phyloP scores from a whole-genome alignment of 92 coral and sea anemone species.

The Pocillopora grandis region DNA sequence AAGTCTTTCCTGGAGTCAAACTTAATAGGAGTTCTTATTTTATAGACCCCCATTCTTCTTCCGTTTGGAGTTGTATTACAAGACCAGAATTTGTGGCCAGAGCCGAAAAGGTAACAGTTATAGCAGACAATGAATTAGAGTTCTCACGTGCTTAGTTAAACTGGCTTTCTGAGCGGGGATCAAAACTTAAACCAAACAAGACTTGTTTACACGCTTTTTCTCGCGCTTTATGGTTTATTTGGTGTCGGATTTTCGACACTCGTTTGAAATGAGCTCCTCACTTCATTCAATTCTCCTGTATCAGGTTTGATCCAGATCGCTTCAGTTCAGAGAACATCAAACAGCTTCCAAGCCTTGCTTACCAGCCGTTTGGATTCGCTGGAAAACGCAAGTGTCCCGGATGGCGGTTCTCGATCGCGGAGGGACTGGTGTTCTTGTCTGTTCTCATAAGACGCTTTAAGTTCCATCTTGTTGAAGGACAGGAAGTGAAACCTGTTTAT shows the following conservation, averaged over 20 bases:
- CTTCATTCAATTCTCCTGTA: neutral
- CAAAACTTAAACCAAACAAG: no score
- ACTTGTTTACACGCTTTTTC: no score
- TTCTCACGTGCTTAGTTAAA: no score
- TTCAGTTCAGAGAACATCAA: slow-evolving; percentile 78
- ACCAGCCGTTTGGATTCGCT: slow-evolving; percentile 98
- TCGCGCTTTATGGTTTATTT: neutral
- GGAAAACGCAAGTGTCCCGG: slow-evolving; percentile 98
- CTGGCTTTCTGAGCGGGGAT: no score
- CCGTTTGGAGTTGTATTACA: slow-evolving; percentile 91
- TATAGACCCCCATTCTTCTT: slow-evolving; percentile 80
- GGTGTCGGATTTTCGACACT: neutral
- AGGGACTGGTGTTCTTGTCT: slow-evolving; percentile 84
- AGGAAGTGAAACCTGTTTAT: slow-evolving; percentile 77
- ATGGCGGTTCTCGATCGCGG: slow-evolving; percentile 89
- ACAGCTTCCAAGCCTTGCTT: slow-evolving; percentile 83
- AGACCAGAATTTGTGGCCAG: slow-evolving; percentile 85
- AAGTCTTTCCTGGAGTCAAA: neutral
- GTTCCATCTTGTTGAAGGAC: slow-evolving; percentile 86
- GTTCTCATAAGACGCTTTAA: slow-evolving; percentile 82
- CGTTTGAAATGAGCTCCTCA: neutral
- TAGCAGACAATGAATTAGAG: no score
- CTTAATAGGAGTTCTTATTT: neutral
- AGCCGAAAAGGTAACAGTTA: slow-evolving; percentile 74
- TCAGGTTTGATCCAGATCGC: slow-evolving; percentile 97